Percentiles rank a stretch among this genome's conserved stretches.
phyloP scores from a whole-genome alignment of 1,140 invertebrate genomes.

The Hesperophylax magnus region DNA sequence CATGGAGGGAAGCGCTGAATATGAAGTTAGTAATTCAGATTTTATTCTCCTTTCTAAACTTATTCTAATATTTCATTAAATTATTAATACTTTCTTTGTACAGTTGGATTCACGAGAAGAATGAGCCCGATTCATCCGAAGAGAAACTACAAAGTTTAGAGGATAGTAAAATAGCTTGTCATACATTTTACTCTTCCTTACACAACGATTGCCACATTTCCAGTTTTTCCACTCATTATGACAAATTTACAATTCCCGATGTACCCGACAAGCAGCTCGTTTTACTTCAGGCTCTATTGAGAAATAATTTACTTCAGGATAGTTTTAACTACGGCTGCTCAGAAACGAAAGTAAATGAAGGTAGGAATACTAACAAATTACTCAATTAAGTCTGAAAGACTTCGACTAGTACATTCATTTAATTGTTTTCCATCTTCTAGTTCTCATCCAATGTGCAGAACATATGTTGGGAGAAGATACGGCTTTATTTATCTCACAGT shows the following conservation, averaged over 20 bases:
- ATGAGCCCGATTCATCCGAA: conserved; percentile 20
- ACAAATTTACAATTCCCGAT: conserved; percentile 48
- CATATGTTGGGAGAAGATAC: conserved; percentile 51
- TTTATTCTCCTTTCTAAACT: neutral
- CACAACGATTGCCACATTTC: conserved; percentile 48
- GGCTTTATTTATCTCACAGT: conserved; percentile 50
- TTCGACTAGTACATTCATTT: too few relatives aligned
- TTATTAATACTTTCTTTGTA: conserved; percentile 1
- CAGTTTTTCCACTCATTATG: conserved; percentile 45
- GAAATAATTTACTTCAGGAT: conserved; percentile 52
- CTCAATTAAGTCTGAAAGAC: too few relatives aligned
- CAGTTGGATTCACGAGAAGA: conserved; percentile 49
- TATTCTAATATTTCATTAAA: neutral
- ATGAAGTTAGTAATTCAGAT: conserved; percentile 37
- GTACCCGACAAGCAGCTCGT: conserved; percentile 46
- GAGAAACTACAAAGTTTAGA: conserved; percentile 32
- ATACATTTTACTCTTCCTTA: conserved; percentile 48
- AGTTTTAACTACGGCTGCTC: conserved; percentile 49
- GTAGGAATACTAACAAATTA: conserved; percentile 19
- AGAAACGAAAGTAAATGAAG: conserved; percentile 34
- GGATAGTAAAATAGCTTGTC: conserved; percentile 45
- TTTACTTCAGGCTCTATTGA: conserved; percentile 48
- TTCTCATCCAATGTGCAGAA: conserved; percentile 47
- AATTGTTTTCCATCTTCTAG: conserved; percentile 36
- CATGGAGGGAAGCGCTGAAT: conserved; percentile 50